Base-by-base conservation (phyloP, 2,113 vertebrate species). In the Gambusia affinis region DNA sequence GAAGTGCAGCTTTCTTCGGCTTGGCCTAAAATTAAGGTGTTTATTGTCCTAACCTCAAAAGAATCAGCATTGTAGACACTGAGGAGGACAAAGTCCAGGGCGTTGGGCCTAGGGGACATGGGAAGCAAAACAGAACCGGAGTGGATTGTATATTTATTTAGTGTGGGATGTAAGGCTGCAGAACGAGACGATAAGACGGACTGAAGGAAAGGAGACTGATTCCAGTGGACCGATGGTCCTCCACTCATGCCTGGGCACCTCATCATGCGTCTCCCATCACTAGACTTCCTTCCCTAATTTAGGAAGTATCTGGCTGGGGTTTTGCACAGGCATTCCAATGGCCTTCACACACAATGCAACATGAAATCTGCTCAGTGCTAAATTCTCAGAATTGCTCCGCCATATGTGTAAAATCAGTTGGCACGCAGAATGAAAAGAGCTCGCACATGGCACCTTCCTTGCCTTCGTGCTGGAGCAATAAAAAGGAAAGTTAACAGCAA, bases 11-110 rank as follows among this genome's bases (percentile, higher is more conserved):
- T 83, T 87, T 80, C 54, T 67, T 75, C 44, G 76, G 70, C 80
- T 51, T 57, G 72, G 80, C 69, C 87, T 88, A 88, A 88, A 87
- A 79, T 74, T 35, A 62, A 10, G 10, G 75, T 92, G 92, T 94
- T 95, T 94, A 93, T 94, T 94, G 87, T 93, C 85, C 79, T 88
- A 88, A 92, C 87, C 87, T 90, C 77, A 70, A 76, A 57, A 83
- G 84, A 93, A 91, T 92, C 86, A 91, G 85, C 78, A 86, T 84
- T 62, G 64, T 73, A 79, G 89, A 90, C 83, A 80, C 75, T 0
- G 28, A 73, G 84, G 67, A 79, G 87, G 67, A 77, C 85, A 91
- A 85, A 85, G 86, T 87, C 90, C 92, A 84, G 89, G 88, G 80
- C 84, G 85, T 76, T 68, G 14, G 71, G 75, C 80, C 62, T 64